These are phyloP conservation scores for Epsilonema sp. DNA, from an alignment of 2,888 invertebrate species.

Conservation along the genomic window DNA sequence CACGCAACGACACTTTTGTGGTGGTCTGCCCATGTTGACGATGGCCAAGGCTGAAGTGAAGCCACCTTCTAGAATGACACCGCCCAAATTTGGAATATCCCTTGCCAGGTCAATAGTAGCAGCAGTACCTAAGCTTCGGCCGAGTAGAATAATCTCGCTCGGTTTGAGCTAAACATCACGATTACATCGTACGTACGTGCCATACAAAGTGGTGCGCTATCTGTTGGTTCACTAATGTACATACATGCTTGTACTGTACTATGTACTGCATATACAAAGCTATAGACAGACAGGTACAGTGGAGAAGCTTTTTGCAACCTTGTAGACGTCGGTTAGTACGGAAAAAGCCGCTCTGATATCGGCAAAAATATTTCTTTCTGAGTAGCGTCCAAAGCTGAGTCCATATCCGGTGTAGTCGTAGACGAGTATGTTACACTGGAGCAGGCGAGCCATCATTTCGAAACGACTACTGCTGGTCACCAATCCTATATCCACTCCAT, in stretches of 20 bases:
- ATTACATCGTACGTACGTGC: too few species aligned
- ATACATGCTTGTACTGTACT: background rate
- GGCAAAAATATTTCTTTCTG: slow-evolving; percentile 13
- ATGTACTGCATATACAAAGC: background rate
- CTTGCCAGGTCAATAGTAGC: slow-evolving; percentile 12
- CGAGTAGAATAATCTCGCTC: slow-evolving; percentile 14
- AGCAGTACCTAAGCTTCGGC: slow-evolving; percentile 18
- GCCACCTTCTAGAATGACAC: background rate
- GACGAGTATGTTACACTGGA: slow-evolving; percentile 14
- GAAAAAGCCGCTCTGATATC: slow-evolving; percentile 16
- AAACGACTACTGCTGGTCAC: too few species aligned
- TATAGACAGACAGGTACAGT: too few species aligned
- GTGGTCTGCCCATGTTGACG: background rate
- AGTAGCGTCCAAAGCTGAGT: slow-evolving; percentile 13
- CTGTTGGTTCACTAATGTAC: too few species aligned
- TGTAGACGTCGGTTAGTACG: too few species aligned
- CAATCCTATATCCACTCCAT: background rate
- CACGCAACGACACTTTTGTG: background rate
- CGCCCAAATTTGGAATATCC: slow-evolving; percentile 2
- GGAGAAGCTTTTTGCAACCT: too few species aligned
- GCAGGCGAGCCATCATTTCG: background rate
- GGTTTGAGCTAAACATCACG: too few species aligned
- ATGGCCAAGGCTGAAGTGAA: background rate
- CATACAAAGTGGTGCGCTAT: too few species aligned
- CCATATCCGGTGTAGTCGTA: slow-evolving; percentile 21